Evolutionary conservation across 2,113 vertebrate genomes (phyloP).

Genomic region (Turnix velox): DNA sequence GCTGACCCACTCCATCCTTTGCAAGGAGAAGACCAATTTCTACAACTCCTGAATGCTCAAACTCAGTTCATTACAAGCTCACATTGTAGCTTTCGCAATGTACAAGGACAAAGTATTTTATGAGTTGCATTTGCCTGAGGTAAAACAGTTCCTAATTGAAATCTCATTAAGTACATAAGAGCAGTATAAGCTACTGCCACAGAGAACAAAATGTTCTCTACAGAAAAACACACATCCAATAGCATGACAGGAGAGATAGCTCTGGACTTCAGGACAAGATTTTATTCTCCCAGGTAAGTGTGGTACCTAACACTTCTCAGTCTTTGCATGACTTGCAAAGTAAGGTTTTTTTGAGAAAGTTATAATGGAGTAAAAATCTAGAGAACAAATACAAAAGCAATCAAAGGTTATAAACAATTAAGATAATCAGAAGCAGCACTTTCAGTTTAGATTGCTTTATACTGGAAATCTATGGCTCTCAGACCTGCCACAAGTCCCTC

Average conservation of each 20-base stretch:
- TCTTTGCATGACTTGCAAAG: not conserved
- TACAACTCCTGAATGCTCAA: not conserved
- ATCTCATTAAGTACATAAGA: not conserved
- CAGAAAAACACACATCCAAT: not conserved
- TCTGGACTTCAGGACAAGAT: not conserved
- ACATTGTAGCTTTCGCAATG: not conserved
- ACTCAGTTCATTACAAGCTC: not conserved
- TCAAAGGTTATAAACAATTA: not conserved
- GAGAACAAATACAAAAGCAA: not conserved
- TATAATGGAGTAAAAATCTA: not conserved
- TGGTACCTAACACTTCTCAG: not conserved
- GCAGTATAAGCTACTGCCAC: not conserved
- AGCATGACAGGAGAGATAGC: not conserved
- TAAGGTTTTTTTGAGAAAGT: not conserved
- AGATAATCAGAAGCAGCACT: not conserved
- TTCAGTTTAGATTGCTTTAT: not conserved
- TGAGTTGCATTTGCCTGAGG: not conserved
- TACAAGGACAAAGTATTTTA: not conserved
- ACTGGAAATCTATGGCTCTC: fast-evolving
- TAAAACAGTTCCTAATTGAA: not conserved
- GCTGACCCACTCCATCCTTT: not conserved
- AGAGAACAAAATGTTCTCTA: not conserved
- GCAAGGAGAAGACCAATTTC: not conserved
- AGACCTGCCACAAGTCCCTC: not conserved
- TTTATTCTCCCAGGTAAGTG: not conserved